These are phyloP conservation scores for Alfaro cultratus DNA, from an alignment of 2,797 vertebrate genomes.

Conservation along the genomic window DNA sequence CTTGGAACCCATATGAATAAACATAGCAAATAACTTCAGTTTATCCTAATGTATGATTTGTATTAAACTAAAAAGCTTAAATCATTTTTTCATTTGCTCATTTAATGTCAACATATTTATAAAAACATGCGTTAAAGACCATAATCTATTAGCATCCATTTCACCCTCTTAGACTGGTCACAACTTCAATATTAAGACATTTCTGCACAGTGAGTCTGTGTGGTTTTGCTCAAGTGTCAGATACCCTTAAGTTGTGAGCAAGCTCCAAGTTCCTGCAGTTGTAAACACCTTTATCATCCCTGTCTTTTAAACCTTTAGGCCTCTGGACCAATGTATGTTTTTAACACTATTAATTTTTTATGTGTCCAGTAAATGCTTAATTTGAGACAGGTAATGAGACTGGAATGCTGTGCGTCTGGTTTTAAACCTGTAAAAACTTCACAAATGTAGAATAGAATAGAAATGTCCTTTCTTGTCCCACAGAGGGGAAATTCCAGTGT, in stretches of 20 bases:
- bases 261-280: neutral
- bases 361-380: neutral
- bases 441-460: neutral
- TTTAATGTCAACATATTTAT: neutral
- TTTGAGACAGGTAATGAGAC: neutral
- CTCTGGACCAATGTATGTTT: neutral
- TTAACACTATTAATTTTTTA: neutral
- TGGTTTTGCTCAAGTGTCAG: neutral
- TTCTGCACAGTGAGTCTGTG: neutral
- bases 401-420: neutral
- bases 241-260: neutral
- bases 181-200: neutral
- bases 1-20: neutral
- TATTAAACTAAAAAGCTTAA: neutral
- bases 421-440: neutral
- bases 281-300: neutral
- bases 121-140: neutral
- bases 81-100: neutral
- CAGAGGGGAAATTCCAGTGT: too few species aligned
- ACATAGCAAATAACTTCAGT: neutral
- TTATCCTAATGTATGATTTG: neutral
- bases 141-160: too few species aligned
- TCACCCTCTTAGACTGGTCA: neutral
- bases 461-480: too few species aligned
- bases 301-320: constrained; percentile 16